These are phyloP conservation scores for Trachymyrmex cornetzi DNA, from an alignment of 1,140 invertebrate genomes.

Conservation along the genomic window DNA sequence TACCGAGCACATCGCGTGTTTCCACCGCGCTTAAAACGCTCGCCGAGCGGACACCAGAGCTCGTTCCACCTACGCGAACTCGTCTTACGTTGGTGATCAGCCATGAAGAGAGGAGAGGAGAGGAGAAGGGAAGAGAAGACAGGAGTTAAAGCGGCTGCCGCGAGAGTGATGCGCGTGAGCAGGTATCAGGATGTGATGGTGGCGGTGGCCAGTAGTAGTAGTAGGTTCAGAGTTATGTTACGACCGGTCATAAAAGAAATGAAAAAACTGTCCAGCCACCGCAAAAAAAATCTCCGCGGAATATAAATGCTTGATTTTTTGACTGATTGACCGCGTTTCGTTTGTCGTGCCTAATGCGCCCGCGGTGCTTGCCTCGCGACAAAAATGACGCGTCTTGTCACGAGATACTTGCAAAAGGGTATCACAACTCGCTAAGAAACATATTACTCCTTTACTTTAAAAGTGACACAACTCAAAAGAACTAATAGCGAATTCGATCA, in stretches of 20 bases:
- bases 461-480: too few relatives aligned
- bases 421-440: neutral
- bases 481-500: too few relatives aligned
- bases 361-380: slow-evolving; percentile 35
- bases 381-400: slow-evolving; percentile 35
- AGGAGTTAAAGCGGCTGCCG: slow-evolving; percentile 39
- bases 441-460: too few relatives aligned
- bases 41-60: slow-evolving; percentile 38
- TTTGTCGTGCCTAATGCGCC: slow-evolving; percentile 49
- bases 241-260: slow-evolving; percentile 84
- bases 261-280: slow-evolving; percentile 83
- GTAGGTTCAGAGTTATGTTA: slow-evolving; percentile 82
- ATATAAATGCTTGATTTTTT: slow-evolving; percentile 85
- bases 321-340: slow-evolving; percentile 64
- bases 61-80: slow-evolving; percentile 71
- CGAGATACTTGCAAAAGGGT: neutral
- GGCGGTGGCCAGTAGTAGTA: slow-evolving; percentile 54
- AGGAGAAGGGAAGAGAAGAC: slow-evolving; percentile 15
- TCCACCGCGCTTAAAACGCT: slow-evolving; percentile 45
- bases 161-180: slow-evolving; percentile 39
- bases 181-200: neutral
- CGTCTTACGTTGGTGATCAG: slow-evolving; percentile 63
- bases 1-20: slow-evolving; percentile 47
- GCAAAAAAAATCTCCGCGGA: slow-evolving; percentile 84
- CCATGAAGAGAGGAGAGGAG: slow-evolving; percentile 24